Evolutionary conservation across 2,113 vertebrate species (phyloP), one percentile per base, ranked within the genome.

Genomic region (Equus przewalskii): DNA sequence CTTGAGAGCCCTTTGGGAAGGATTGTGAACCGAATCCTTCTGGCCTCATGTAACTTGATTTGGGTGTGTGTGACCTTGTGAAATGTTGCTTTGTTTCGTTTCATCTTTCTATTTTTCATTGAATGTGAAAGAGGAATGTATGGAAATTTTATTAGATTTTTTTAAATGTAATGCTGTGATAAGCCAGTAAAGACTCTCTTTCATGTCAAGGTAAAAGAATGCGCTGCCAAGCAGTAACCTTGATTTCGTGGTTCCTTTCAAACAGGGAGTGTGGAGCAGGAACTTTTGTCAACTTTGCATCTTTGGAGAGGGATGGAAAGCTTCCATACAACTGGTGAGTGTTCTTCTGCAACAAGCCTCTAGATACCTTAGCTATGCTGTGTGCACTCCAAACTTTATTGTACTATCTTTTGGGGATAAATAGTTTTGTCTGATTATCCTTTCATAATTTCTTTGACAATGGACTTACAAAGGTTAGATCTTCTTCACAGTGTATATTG

Each of bases 241-340:
- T 97, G 75, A 65, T 56, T 44, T 88, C 58, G 95, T 89, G 81
- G 0, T 98, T 92, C 98, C 98, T 98, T 97, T 93, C 91, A 78
- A 96, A 97, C 98, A 99, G 99, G 97, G 99, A 99, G 14, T 99
- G 99, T 0, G 99, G 99, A 10, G 99, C 99, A 0, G 99, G 99
- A 96, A 99, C 99, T 0, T 99, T 99, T 62, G 99, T 99, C 91
- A 99, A 99, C 92, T 99, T 99, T 44, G 99, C 99, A 0, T 99
- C 99, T 1, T 99, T 99, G 79, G 99, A 99, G 93, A 98, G 99
- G 92, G 99, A 99, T 76, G 99, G 99, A 26, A 99, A 99, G 73
- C 99, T 99, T 49, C 99, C 99, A 0, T 99, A 99, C 96, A 99
- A 99, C 84, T 99, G 99, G 99, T 99, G 99, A 97, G 99, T 98